Evolutionary conservation across 2,113 vertebrate species (phyloP), one percentile per base, ranked within the genome.

Genomic region (Pogonocichla stellata): DNA sequence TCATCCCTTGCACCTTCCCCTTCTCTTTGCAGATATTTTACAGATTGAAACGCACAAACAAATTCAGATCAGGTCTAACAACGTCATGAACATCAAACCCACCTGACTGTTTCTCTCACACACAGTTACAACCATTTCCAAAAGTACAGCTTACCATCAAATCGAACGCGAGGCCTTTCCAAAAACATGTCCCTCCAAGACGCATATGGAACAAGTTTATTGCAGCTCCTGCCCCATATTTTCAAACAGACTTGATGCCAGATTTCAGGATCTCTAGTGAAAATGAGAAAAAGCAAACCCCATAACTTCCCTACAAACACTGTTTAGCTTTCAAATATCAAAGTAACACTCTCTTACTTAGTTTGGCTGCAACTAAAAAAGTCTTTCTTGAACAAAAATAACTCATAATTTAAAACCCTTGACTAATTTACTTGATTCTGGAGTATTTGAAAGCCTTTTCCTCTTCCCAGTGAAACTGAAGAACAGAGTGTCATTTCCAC

Each of bases 101-200:
- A 67, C 10, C 22, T 9, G 6, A 66, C 3, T 54, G 42, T 33
- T 91, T 88, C 29, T 51, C 22, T 80, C 38, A 26, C 2, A 47
- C 33, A 14, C 2, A 64, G 11, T 64, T 40, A 42, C 15, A 83
- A 70, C 28, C 42, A 42, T 48, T 91, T 69, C 28, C 57, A 64
- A 12, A 84, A 70, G n/a, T 74, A 78, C 33, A 73, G 62, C 97
- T 98, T 98, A 99, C 99, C 99, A 98, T 99, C 99, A 96, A 99
- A 99, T 12, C 99, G 99, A 92, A 99, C 99, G 7, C 98, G 99
- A 25, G 99, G 99, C 95, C 99, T 98, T 95, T 98, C 98, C 96
- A 99, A 95, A 96, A 99, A 99, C 99, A 99, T 99, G 86, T 99
- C 98, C 93, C 99, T 99, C 99, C 99, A 99, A 38, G 99, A 99